Evolutionary conservation across 2,113 vertebrate genomes (phyloP).

Genomic region (Thalassoma bifasciatum): DNA sequence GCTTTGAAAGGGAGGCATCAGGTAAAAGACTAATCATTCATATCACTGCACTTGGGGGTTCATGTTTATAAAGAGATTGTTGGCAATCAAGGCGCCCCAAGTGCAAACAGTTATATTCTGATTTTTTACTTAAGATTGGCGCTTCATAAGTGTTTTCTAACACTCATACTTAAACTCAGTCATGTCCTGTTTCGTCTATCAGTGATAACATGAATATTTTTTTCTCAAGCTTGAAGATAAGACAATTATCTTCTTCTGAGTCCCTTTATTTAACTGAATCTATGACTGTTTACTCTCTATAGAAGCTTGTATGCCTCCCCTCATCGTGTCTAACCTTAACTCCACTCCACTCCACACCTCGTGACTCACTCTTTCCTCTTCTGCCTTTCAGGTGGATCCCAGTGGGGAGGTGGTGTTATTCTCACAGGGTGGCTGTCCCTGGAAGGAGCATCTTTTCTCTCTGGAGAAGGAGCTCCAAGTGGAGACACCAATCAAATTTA

Average conservation of each 20-base stretch:
- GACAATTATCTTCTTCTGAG: background rate
- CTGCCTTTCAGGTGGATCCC: constrained; percentile 84
- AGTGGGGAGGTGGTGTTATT: constrained; percentile 89
- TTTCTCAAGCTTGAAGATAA: background rate
- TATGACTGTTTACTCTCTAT: too few species aligned
- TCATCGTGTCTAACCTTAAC: constrained; percentile 1
- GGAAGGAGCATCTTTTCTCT: constrained; percentile 93
- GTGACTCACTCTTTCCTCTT: constrained; percentile 1
- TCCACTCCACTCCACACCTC: background rate
- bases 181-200: too few species aligned
- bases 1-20: constrained; percentile 85
- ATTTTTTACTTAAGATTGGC: too few species aligned
- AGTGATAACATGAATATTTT: background rate
- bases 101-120: too few species aligned
- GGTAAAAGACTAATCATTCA: constrained; percentile 73
- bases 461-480: constrained; percentile 87
- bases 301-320: background rate
- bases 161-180: too few species aligned
- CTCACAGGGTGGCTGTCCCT: constrained; percentile 89
- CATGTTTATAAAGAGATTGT: too few species aligned
- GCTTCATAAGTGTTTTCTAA: too few species aligned
- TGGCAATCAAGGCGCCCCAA: too few species aligned
- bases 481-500: constrained; percentile 83
- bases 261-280: background rate
- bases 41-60: too few species aligned